Evolutionary conservation across 2,888 invertebrate species (phyloP), one percentile per base, ranked within the genome.

Genomic region (Aelia acuminata): DNA sequence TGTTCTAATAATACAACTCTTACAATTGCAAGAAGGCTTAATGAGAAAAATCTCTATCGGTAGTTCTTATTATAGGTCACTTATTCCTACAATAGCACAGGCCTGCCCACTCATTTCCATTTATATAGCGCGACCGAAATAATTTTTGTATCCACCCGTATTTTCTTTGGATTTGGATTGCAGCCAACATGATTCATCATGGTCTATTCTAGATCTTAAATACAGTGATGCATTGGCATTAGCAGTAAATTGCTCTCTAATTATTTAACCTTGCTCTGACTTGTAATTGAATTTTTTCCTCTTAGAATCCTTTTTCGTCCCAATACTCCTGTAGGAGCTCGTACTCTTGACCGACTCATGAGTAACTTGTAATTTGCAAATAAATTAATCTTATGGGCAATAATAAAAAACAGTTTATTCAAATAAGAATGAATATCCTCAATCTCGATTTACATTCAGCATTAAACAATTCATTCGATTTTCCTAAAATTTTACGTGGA

Each of bases 51-150:
- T 2, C 26, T 11, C 26, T 3, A 26, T 57, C 57, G 11, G 31
- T 18, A 5, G 18, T 63, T 63, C 31, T 63, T 31, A 63, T 63
- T 63, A 63, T 63, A 63, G 31, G 5, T 63, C 31, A 31, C 31
- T 31, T 31, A 31, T 63, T 63, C 63, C 63, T 18, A 63, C 31
- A 63, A 63, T 63, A 63, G 63, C 63, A 63, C 31, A 63, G 18
- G 63, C 63, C 26, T 63, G 31, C 63, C 31, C 63, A 63, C 63
- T 63, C 63, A 63, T 63, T 63, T 63, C 63, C 63, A 63, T 63
- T 63, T 63, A 63, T 63, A 63, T 63, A 63, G 63, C 31, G 31
- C 18, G 63, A 63, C 63, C 63, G 31, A 63, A 26, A 63, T 57
- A 57, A 57, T 22, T 57, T 63, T 63, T 63, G 63, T 63, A 63